phyloP scores from a whole-genome alignment of 2,113 vertebrate genomes.

The Oncorhynchus gorbuscha region DNA sequence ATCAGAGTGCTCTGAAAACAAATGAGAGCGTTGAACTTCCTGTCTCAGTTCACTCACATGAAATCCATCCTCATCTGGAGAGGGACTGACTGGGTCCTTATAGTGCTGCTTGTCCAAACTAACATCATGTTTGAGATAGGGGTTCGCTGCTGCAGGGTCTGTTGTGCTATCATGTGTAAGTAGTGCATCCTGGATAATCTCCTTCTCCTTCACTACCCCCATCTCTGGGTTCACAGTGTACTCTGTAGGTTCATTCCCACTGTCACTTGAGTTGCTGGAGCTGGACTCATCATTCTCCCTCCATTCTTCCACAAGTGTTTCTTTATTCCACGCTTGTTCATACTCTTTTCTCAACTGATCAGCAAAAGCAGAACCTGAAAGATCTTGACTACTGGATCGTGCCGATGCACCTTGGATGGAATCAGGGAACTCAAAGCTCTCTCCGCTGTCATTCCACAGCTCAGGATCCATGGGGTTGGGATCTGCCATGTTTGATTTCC shows the following conservation, averaged over 20 bases:
- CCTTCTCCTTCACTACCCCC: background rate
- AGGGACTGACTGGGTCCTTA: background rate
- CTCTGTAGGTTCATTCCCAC: conserved; percentile 51
- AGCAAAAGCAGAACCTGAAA: conserved; percentile 24
- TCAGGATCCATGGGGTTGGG: conserved; percentile 37
- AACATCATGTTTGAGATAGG: conserved; percentile 8
- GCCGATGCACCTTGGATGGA: conserved; percentile 51
- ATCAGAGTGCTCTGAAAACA: conserved; percentile 6
- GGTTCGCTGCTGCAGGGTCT: background rate
- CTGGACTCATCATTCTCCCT: conserved; percentile 31
- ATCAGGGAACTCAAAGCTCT: conserved; percentile 75
- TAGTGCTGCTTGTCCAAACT: conserved; percentile 17
- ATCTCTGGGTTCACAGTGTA: conserved; percentile 40
- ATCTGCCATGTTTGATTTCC: conserved; percentile 40
- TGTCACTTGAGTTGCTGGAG: conserved; percentile 57
- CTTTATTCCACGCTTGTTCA: background rate
- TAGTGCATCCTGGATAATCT: background rate
- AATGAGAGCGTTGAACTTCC: conserved; percentile 7
- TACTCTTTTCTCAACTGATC: background rate
- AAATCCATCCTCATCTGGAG: background rate
- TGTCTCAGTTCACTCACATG: conserved; percentile 14
- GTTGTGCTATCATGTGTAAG: conserved; percentile 4
- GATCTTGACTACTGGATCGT: conserved; percentile 42
- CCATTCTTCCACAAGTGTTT: background rate
- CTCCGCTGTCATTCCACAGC: conserved; percentile 62